phyloP scores from a whole-genome alignment of 92 coral and sea anemone species.

The Bergia sp. region DNA sequence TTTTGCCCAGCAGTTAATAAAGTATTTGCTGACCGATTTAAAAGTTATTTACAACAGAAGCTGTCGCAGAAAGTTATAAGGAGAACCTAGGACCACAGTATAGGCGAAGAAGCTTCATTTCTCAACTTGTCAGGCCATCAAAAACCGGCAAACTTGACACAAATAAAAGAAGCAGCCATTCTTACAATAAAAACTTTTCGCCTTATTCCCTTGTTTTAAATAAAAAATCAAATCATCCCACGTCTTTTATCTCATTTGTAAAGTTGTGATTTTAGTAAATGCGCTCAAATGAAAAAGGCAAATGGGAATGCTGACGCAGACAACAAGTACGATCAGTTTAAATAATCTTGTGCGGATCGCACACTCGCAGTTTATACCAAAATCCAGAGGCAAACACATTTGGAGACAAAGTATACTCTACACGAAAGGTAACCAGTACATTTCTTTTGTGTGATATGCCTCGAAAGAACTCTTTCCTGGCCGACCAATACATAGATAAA shows the following conservation, averaged over 20 bases:
- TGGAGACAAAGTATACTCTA: too few relatives aligned
- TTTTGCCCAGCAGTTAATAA: constrained; percentile 7
- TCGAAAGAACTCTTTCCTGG: constrained; percentile 51
- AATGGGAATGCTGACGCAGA: too few relatives aligned
- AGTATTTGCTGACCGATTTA: not conserved
- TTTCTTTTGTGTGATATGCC: constrained; percentile 45
- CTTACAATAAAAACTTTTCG: not conserved
- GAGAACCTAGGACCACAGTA: not conserved
- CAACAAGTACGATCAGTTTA: too few relatives aligned
- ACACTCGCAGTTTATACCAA: too few relatives aligned
- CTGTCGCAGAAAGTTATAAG: constrained; percentile 1
- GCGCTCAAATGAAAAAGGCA: not conserved
- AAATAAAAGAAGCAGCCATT: not conserved
- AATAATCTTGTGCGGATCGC: too few relatives aligned
- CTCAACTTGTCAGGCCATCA: not conserved
- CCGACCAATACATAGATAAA: constrained; percentile 56
- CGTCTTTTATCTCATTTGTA: not conserved
- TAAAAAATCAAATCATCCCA: not conserved
- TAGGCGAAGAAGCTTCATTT: not conserved
- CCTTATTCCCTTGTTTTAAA: not conserved
- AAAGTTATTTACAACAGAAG: not conserved
- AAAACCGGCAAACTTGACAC: not conserved
- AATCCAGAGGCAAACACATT: not conserved
- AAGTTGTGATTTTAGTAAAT: not conserved
- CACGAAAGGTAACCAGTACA: constrained; percentile 21